Conservation (phyloP, 2,797 vertebrate genomes). For the Hoplostethus atlanticus region DNA sequence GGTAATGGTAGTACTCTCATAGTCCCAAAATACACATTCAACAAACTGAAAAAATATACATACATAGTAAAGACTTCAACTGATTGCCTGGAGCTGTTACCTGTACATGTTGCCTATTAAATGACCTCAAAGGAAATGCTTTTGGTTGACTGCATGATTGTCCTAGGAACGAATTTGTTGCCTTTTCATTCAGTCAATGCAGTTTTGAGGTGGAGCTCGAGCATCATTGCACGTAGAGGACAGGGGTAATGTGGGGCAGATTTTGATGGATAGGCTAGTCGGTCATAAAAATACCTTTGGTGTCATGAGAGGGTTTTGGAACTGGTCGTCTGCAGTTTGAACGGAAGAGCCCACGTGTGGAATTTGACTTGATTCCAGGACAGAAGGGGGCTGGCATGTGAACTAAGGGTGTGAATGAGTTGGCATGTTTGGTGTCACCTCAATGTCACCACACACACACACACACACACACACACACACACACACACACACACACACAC, state of each 20-base stretch:
- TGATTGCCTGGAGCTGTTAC: too few species aligned
- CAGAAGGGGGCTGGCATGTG: constrained; percentile 31
- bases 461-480: constrained; percentile 19
- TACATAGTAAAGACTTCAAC: not conserved
- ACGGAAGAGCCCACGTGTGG: not conserved
- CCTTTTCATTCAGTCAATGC: not conserved
- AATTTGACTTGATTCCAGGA: constrained; percentile 17
- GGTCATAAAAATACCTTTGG: too few species aligned
- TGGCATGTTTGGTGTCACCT: constrained; percentile 48
- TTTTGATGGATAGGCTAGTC: too few species aligned
- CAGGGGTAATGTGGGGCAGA: too few species aligned
- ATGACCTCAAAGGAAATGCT: too few species aligned
- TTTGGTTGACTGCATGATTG: too few species aligned
- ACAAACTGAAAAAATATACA: too few species aligned
- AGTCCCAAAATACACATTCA: not conserved
- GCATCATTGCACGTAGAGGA: not conserved
- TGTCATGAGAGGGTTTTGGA: too few species aligned
- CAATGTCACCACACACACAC: constrained; percentile 35
- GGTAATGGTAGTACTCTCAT: not conserved
- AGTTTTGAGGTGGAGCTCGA: not conserved
- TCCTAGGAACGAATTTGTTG: not conserved
- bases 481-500: constrained; percentile 19
- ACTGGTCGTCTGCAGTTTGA: not conserved
- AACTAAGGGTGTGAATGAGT: constrained; percentile 46
- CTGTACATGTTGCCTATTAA: not conserved